Base-by-base conservation (phyloP, 2,888 invertebrate species). In the Odontocolon sp. region DNA sequence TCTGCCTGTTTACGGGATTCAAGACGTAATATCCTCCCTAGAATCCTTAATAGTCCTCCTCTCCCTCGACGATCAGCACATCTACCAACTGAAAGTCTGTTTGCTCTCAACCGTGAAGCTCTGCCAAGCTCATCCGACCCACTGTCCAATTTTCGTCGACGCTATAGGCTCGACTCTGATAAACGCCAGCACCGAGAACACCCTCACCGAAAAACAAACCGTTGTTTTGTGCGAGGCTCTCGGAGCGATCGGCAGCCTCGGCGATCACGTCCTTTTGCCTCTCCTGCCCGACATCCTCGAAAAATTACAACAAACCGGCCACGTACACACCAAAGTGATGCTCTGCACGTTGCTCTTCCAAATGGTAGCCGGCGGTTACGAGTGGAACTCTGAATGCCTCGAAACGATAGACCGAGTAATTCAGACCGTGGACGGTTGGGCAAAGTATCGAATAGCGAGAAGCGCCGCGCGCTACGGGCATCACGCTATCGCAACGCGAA, bases 391-490 rank as follows among this genome's bases (percentile, higher is more conserved):
- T 0, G 92, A 93, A 79, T 93, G 94, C 11, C 90, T 92, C 33
- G 90, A 92, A 54, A 92, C 92, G 0, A 92, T 96, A 52, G 91
- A 94, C 68, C 91, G 91, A n/a, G 92, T 93, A 5, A 87, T 93
- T 1, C 85, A 87, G 0, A 91, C 90, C 6, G 93, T 94, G 0
- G 95, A 96, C 84, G 93, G 95, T 2, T 97, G 97, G 96, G 94
- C 95, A 3, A 95, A 96, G 84, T 98, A 97, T 89, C 93, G 96
- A 79, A 95, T 98, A 47, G 97, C 95, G 0, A 92, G 98, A 66
- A 96, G 97, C 9, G 97, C 97, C 0, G 93, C 97, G 14, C 93
- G 97, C 92, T 96, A 96, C 87, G 96, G 96, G 0, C 96, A 97
- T 88, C 96, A 96, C 85, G 92, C 92, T 56, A 91, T 96, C 21